phyloP scores from a whole-genome alignment of 2,888 invertebrate species.

The Microchrysa polita region DNA sequence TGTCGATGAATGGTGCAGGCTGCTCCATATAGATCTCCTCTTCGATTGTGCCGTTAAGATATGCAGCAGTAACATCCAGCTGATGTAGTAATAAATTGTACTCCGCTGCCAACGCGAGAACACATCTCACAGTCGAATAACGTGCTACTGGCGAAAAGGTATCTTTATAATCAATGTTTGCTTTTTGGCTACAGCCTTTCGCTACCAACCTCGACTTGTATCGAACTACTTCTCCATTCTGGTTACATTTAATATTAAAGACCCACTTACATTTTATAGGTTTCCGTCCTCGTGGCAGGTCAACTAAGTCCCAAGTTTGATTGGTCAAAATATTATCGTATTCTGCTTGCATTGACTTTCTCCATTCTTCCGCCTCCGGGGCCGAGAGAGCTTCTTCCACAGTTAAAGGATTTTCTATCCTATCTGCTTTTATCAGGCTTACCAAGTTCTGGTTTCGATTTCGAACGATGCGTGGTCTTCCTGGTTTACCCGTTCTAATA shows the following conservation, averaged over 20 bases:
- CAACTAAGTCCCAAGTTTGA: no score
- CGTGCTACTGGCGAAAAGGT: not conserved
- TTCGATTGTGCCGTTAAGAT: not conserved
- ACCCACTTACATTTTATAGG: conserved; percentile 16
- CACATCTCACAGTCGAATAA: not conserved
- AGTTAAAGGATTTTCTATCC: no score
- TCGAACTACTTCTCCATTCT: not conserved
- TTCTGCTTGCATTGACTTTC: no score
- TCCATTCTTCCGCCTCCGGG: no score
- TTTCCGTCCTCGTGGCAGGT: no score
- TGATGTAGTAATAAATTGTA: not conserved
- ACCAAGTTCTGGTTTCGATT: no score
- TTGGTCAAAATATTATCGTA: no score
- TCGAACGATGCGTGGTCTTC: no score
- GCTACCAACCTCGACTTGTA: conserved; percentile 4
- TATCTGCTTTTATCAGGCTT: no score
- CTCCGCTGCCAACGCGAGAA: not conserved
- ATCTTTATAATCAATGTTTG: not conserved
- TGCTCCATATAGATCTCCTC: not conserved
- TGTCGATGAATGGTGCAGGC: not conserved
- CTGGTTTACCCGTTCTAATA: no score
- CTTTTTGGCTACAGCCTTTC: not conserved
- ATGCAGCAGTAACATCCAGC: not conserved
- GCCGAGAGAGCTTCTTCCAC: no score
- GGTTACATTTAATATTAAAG: not conserved